A percentile compares a stretch with the other conserved stretches of the same genome.
phyloP scores from a whole-genome alignment of 2,797 vertebrate genomes.

The Chiroxiphia lanceolata region DNA sequence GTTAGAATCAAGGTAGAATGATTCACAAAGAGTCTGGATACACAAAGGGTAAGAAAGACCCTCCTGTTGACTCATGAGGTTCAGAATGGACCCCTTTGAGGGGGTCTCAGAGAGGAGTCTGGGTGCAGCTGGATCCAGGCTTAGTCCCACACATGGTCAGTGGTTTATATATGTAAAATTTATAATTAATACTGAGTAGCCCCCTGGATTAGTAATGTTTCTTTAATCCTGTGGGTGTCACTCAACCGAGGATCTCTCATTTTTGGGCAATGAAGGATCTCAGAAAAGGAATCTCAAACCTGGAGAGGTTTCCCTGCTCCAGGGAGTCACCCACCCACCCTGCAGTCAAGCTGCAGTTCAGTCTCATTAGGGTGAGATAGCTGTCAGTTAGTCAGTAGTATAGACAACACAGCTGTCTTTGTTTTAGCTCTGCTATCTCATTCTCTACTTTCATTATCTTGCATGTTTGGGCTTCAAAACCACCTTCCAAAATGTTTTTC shows the following conservation, averaged over 20 bases:
- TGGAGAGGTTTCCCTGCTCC: not conserved
- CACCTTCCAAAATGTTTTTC: not conserved
- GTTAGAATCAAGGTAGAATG: not conserved
- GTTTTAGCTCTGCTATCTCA: not conserved
- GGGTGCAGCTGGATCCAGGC: not conserved
- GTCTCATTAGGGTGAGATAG: not conserved
- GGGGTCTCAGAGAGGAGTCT: not conserved
- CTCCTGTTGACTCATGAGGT: not conserved
- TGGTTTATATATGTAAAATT: not conserved
- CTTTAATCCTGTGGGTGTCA: not conserved
- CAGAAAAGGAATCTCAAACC: not conserved
- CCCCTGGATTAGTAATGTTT: not conserved
- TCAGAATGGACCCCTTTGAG: not conserved
- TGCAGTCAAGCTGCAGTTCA: not conserved
- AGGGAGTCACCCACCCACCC: too few relatives aligned
- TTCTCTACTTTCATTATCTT: not conserved
- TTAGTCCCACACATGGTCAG: not conserved
- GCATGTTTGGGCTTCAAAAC: not conserved
- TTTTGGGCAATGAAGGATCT: not conserved
- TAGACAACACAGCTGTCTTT: not conserved
- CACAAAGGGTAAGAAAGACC: not conserved
- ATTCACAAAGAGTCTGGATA: not conserved
- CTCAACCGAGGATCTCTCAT: not conserved
- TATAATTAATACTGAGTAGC: not conserved
- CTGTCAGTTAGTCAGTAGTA: not conserved